phyloP scores from a whole-genome alignment of 1,140 invertebrate species.

The Drosophila funebris region DNA sequence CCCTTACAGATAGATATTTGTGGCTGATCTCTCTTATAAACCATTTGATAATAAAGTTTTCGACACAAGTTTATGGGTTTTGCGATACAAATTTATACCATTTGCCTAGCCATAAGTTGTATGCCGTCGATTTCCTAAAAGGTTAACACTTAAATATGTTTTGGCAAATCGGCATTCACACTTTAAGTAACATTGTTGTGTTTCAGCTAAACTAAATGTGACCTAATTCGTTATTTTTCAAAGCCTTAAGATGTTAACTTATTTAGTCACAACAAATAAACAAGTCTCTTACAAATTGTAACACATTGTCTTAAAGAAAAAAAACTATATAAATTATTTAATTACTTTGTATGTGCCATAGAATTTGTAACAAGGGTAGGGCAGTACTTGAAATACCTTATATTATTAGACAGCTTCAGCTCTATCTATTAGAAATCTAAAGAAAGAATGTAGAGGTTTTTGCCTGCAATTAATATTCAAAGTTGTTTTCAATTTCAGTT shows the following conservation, averaged over 20 bases:
- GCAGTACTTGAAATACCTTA: too few species aligned
- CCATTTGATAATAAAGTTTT: constrained; percentile 66
- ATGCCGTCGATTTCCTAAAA: constrained; percentile 8
- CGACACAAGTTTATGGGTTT: constrained; percentile 64
- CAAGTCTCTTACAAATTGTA: constrained; percentile 54
- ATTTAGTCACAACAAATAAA: constrained; percentile 47
- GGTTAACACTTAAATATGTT: constrained; percentile 19
- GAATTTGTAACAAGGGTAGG: neutral
- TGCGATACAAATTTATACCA: constrained; percentile 60
- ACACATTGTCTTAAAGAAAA: constrained; percentile 60
- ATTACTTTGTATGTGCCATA: constrained; percentile 16
- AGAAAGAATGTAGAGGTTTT: too few species aligned
- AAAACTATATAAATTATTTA: too few species aligned
- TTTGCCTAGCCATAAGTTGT: constrained; percentile 23
- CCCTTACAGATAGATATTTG: constrained; percentile 18
- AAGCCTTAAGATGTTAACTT: neutral
- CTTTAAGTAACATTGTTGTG: constrained; percentile 13
- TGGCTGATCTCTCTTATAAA: constrained; percentile 14
- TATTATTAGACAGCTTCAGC: too few species aligned
- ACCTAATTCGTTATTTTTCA: constrained; percentile 2
- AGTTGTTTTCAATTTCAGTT: too few species aligned
- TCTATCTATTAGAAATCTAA: too few species aligned
- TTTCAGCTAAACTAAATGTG: constrained; percentile 12
- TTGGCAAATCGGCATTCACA: constrained; percentile 22
- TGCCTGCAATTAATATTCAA: neutral